Evolutionary conservation across 2,113 vertebrate species (phyloP).

Genomic region (Hoplias malabaricus): DNA sequence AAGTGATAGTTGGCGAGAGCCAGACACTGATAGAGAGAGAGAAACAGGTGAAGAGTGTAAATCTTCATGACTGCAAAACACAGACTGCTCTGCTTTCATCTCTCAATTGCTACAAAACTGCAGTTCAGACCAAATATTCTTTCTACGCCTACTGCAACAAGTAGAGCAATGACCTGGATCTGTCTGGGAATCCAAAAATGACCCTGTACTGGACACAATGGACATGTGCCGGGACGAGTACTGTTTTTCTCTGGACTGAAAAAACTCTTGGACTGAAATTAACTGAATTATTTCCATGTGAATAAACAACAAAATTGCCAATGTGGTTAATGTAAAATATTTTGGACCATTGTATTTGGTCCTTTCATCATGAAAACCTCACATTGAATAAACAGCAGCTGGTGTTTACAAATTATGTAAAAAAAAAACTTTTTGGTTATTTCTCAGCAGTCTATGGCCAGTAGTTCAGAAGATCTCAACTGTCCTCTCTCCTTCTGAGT

Average conservation of each 20-base stretch:
- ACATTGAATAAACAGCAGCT: no score
- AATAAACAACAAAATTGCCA: not conserved
- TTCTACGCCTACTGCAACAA: not conserved
- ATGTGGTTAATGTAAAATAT: no score
- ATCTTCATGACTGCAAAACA: not conserved
- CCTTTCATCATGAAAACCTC: no score
- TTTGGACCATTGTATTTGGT: no score
- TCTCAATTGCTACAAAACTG: not conserved
- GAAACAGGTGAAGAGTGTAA: constrained; percentile 10
- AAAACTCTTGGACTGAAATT: not conserved
- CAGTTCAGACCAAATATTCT: not conserved
- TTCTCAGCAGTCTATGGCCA: no score
- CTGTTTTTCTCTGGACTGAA: not conserved
- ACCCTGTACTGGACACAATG: not conserved
- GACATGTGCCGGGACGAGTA: not conserved
- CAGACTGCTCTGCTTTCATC: constrained; percentile 5
- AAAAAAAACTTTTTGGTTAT: no score
- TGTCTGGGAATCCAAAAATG: not conserved
- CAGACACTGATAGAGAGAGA: not conserved
- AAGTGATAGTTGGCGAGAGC: not conserved
- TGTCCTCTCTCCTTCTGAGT: no score
- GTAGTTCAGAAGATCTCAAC: no score
- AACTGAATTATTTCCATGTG: not conserved
- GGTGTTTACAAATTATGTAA: no score
- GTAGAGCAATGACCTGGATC: not conserved